These are phyloP conservation scores for Oligia latruncula DNA, from an alignment of 2,888 invertebrate species.

Conservation along the genomic window DNA sequence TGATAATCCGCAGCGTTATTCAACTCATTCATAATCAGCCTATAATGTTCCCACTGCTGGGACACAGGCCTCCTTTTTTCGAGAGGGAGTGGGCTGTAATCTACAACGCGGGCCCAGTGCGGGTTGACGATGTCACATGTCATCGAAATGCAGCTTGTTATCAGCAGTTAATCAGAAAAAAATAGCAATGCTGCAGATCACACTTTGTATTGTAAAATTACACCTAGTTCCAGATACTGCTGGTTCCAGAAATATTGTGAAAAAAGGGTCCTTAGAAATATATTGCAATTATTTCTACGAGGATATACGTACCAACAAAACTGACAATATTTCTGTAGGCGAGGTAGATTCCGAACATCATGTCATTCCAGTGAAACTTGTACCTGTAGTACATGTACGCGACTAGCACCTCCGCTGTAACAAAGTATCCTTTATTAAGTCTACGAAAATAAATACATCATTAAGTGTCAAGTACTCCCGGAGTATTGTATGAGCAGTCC, in stretches of 20 bases:
- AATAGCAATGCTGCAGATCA: too few species aligned
- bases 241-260: neutral
- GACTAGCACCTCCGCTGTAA: conserved; percentile 85
- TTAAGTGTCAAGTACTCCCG: neutral
- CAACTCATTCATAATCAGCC: neutral
- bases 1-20: neutral
- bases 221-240: neutral
- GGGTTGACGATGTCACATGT: neutral
- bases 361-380: conserved; percentile 87
- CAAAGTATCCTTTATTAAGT: conserved; percentile 18
- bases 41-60: too few species aligned
- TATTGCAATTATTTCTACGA: neutral
- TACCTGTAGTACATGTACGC: conserved; percentile 87
- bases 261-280: neutral
- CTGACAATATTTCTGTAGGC: conserved; percentile 85
- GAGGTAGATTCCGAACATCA: conserved; percentile 85
- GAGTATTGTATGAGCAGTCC: neutral
- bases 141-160: neutral
- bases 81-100: neutral
- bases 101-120: neutral
- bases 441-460: neutral
- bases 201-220: neutral
- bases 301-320: conserved; percentile 80
- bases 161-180: neutral
- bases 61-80: too few species aligned